Base-by-base conservation (phyloP, 1,140 invertebrate genomes). In the Tetragonula clypearis region DNA sequence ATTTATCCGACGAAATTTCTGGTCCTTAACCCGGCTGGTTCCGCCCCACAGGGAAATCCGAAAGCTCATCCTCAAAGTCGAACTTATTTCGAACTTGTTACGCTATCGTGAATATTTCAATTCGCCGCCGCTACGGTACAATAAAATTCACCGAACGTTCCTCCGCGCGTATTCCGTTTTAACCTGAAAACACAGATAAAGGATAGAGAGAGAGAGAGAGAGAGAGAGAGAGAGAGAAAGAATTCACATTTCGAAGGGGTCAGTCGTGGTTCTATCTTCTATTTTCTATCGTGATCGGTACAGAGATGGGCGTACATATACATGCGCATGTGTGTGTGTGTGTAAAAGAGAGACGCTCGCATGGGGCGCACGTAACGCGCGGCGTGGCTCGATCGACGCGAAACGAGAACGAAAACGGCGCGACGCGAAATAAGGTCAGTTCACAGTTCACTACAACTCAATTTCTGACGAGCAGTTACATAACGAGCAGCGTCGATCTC, bases 371-470 rank as follows among this genome's bases (percentile, higher is more conserved):
- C 68, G 68, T 71, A 68, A 68, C 5, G 35, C 68, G 6, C 26
- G 53, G n/a, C 30, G 60, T 76, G 73, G 62, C 41, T 49, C 66
- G 77, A 86, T 65, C 62, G 68, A 86, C 84, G 60, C 56, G 86
- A 74, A 85, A 72, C 80, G 77, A 66, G 83, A 56, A 83, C 79
- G 79, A 83, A 82, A 87, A 83, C 85, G 87, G 72, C 77, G 79
- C 73, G 23, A 60, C 62, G 69, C 76, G 87, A 88, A 92, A 92
- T 91, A 91, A 91, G 90, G 90, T 91, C 89, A 88, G 66, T 92
- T 92, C 90, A 88, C 90, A 90, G 90, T 91, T 91, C 90, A 83
- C 89, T 91, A 90, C 86, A 91, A 92, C 90, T 91, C 91, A 91
- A 91, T 92, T 91, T 91, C 89, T 86, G 87, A 75, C 87, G 87